Conservation (phyloP, 2,888 invertebrate genomes). For the Sycophila texana region DNA sequence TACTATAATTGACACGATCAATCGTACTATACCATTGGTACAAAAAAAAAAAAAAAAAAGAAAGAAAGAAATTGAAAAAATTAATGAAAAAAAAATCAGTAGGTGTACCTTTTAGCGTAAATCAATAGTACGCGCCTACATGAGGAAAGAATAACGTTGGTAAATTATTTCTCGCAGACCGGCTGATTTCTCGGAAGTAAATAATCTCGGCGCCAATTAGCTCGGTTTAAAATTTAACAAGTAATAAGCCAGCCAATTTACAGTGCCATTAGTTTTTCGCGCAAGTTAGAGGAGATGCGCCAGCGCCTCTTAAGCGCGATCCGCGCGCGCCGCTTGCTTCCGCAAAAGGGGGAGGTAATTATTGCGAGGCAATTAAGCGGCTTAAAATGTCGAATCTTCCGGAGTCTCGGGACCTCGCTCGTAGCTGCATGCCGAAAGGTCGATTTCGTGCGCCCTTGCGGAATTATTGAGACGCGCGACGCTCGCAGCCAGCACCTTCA, state of each 20-base stretch:
- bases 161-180: no score
- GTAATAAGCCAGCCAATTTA: slow-evolving; percentile 1
- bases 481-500: neutral
- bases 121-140: no score
- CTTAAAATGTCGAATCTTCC: slow-evolving; percentile 5
- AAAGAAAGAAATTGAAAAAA: no score
- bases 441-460: slow-evolving; percentile 31
- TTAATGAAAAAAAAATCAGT: no score
- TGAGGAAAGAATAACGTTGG: no score
- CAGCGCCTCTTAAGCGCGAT: no score
- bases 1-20: no score
- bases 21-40: no score
- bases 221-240: slow-evolving; percentile 3
- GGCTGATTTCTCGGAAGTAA: no score
- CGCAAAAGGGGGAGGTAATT: slow-evolving; percentile 21
- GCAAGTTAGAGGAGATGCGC: slow-evolving; percentile 10
- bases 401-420: neutral
- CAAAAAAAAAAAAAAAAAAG: no score
- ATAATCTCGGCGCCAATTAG: no score
- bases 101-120: no score
- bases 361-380: slow-evolving; percentile 26
- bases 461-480: slow-evolving; percentile 43
- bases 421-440: slow-evolving; percentile 22
- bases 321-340: slow-evolving; percentile 9
- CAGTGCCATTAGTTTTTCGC: slow-evolving; percentile 12